phyloP scores from a whole-genome alignment of 2,888 invertebrate species.

The Podotricha telesiphe region DNA sequence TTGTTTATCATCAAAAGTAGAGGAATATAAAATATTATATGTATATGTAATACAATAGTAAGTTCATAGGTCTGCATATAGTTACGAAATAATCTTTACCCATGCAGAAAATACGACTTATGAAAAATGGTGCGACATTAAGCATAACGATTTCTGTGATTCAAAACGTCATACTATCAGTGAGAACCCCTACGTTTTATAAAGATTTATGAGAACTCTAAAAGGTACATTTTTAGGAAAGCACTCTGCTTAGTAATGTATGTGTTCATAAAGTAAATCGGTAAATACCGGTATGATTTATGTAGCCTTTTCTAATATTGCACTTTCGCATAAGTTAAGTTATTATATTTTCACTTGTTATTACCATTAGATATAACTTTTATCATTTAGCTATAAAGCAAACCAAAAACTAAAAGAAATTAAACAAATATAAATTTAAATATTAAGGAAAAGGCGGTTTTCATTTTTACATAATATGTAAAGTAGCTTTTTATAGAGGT shows the following conservation, averaged over 20 bases:
- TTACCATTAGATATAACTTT: too few species aligned
- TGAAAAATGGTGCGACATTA: slow-evolving; percentile 58
- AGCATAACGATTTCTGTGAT: slow-evolving; percentile 54
- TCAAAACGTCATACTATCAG: slow-evolving; percentile 54
- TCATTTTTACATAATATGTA: neutral
- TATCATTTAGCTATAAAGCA: too few species aligned
- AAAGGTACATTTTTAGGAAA: slow-evolving; percentile 42
- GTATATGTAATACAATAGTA: too few species aligned
- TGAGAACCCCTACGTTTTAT: slow-evolving; percentile 44
- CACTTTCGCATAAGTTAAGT: slow-evolving; percentile 5
- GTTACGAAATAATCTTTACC: slow-evolving; percentile 40
- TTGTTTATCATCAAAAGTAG: too few species aligned
- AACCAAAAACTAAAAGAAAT: neutral
- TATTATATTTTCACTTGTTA: neutral
- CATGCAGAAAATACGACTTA: slow-evolving; percentile 47
- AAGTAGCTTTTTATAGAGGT: slow-evolving; percentile 19
- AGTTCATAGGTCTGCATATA: neutral
- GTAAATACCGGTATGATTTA: slow-evolving; percentile 32
- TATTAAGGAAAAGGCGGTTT: neutral
- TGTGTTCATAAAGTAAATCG: slow-evolving; percentile 34
- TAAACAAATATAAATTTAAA: neutral
- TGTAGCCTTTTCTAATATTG: slow-evolving; percentile 20
- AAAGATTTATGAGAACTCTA: slow-evolving; percentile 44
- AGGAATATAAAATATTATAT: too few species aligned
- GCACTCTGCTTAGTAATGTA: slow-evolving; percentile 40